Conservation (phyloP, 2,888 invertebrate species). For the Dicyrtomina minuta region DNA sequence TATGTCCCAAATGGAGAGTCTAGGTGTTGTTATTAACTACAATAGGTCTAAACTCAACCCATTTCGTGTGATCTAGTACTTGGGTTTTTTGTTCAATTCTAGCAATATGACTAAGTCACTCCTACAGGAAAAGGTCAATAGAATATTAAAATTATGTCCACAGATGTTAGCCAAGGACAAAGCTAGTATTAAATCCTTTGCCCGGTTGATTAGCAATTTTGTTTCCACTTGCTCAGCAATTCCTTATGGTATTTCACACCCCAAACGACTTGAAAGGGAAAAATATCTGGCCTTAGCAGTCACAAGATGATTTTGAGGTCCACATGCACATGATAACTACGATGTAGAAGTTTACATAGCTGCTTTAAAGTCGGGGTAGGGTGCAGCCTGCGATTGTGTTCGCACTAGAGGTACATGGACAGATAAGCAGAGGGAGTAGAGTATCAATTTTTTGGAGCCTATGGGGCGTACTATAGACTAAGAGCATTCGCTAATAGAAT, state of each 20-base stretch:
- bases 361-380: constrained; percentile 31
- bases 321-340: constrained; percentile 1
- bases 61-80: neutral
- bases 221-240: neutral
- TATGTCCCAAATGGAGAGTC: too few relatives aligned
- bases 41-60: neutral
- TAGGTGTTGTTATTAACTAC: constrained; percentile 3
- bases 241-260: neutral
- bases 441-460: constrained; percentile 23
- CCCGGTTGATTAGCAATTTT: neutral
- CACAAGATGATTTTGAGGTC: too few relatives aligned
- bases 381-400: constrained; percentile 9
- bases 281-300: neutral
- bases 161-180: neutral
- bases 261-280: neutral
- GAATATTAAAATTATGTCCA: neutral
- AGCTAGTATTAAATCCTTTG: neutral
- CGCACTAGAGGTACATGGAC: too few relatives aligned
- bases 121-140: neutral
- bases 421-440: neutral
- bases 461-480: constrained; percentile 22
- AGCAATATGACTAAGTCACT: neutral
- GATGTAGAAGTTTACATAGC: constrained; percentile 24
- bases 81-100: neutral
- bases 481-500: neutral